Percentiles rank a stretch among this genome's conserved stretches.
Conservation (phyloP, 2,797 vertebrate species). For the Gymnoscopelus braueri region DNA sequence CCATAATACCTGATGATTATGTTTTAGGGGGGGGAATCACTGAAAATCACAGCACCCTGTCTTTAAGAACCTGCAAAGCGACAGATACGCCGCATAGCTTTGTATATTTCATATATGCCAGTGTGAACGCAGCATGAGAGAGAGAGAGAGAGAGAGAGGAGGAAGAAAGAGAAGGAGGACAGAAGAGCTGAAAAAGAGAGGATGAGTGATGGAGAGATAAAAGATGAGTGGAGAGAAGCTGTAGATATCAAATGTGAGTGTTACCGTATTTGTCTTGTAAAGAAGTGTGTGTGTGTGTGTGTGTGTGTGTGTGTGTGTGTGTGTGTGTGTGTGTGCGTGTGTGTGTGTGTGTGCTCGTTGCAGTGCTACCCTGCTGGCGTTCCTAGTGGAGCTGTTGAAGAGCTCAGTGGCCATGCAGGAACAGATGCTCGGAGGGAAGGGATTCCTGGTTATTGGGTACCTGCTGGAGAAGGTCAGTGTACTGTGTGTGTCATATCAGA, state of each 20-base stretch:
- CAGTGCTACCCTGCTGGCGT: slow-evolving; percentile 89
- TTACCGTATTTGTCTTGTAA: background rate
- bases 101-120: background rate
- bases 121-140: background rate
- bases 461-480: slow-evolving; percentile 95
- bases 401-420: slow-evolving; percentile 99
- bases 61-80: too few relatives aligned
- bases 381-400: slow-evolving; percentile 96
- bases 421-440: slow-evolving; percentile 97
- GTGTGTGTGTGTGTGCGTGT: slow-evolving; percentile 30
- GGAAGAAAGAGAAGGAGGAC: background rate
- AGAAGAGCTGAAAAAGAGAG: background rate
- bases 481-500: too few relatives aligned
- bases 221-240: background rate
- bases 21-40: too few relatives aligned
- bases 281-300: background rate
- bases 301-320: slow-evolving; percentile 19
- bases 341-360: slow-evolving; percentile 19
- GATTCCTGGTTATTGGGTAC: slow-evolving; percentile 97
- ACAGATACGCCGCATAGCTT: too few relatives aligned
- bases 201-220: background rate
- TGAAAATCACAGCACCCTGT: too few relatives aligned
- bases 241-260: background rate
- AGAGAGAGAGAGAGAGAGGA: background rate
- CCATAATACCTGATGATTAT: too few relatives aligned